Evolutionary conservation across 2,888 invertebrate species (phyloP).

Genomic region (Julus scandinavius): DNA sequence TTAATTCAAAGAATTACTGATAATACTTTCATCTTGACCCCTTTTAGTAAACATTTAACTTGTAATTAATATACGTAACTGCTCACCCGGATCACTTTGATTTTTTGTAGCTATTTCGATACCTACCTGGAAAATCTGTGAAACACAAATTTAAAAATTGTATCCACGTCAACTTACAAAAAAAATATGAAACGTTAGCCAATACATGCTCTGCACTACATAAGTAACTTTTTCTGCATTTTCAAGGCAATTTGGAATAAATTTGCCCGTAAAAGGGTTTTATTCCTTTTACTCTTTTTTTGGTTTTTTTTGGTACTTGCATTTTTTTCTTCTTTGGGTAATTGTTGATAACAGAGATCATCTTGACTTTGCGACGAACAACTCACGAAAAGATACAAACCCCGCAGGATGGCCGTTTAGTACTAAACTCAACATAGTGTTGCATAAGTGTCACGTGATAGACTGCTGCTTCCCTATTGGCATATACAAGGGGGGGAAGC

Average conservation of each 20-base stretch:
- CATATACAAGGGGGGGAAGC: not conserved
- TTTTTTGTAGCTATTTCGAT: too few species aligned
- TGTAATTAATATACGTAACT: too few species aligned
- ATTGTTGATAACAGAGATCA: slow-evolving; percentile 15
- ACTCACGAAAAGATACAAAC: not conserved
- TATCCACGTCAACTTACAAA: too few species aligned
- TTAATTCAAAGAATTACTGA: not conserved
- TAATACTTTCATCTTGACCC: not conserved
- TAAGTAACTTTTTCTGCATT: not conserved
- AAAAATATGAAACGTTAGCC: too few species aligned
- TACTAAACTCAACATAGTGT: not conserved
- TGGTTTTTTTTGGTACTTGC: not conserved
- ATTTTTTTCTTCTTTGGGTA: slow-evolving; percentile 38
- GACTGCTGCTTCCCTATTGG: not conserved
- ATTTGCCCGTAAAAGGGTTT: not conserved
- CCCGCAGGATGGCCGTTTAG: slow-evolving; percentile 10
- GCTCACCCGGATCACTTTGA: too few species aligned
- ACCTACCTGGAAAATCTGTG: not conserved
- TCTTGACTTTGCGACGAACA: not conserved
- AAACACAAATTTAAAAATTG: not conserved
- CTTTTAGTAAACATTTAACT: not conserved
- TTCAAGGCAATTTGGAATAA: not conserved
- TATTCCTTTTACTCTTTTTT: slow-evolving; percentile 9
- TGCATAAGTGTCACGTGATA: not conserved
- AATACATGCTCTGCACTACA: not conserved